Base-by-base conservation (phyloP, 2,797 vertebrate genomes). In the Gephyroberyx darwinii region DNA sequence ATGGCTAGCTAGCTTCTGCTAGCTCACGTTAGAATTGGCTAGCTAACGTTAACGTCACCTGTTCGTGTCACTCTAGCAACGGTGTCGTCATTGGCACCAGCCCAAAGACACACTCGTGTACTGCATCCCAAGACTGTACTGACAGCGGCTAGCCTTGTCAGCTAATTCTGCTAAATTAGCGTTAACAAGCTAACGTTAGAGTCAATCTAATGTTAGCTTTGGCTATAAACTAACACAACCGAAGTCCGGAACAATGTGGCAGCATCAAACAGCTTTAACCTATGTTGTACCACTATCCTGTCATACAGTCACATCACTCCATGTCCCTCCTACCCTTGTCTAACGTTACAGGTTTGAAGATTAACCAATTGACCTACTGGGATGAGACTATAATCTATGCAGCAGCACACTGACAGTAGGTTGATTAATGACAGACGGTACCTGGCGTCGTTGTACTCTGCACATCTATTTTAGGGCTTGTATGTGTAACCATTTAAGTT, bases 21-120 rank as follows among this genome's bases (percentile, higher is more conserved):
- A 45, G 12, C 45, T 33, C 30, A 9, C n/a, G 55, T 56, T 16
- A 3, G 8, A 39, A 13, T 35, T 48, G 10, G 19, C 8, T 22
- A 4, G 57, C 45, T 20, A 55, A 45, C 5, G 17, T 67, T 81
- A 73, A 69, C 77, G 43, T 80, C 51, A 45, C 4, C 55, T 76
- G 66, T 55, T 64, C 0, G 10, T 41, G 33, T 60, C 17, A 45
- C 16, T 4, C 4, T 20, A n/a, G 47, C 5, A 50, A 50, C 7
- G 47, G 19, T 50, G 19, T 45, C 43, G n/a, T 64, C 17, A 58
- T 20, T 39, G 7, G 14, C 9, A 31, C 31, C 31, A 30, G 13
- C 48, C 5, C n/a, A n/a, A 9, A 41, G 1, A 33, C 26, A 26
- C 26, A 3, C 26, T 26, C 26, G 1, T 30, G 65, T 9, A 41